Percentiles rank a stretch among this genome's conserved stretches.
phyloP scores from a whole-genome alignment of 2,113 vertebrate genomes.

The Rhinopithecus roxellana region DNA sequence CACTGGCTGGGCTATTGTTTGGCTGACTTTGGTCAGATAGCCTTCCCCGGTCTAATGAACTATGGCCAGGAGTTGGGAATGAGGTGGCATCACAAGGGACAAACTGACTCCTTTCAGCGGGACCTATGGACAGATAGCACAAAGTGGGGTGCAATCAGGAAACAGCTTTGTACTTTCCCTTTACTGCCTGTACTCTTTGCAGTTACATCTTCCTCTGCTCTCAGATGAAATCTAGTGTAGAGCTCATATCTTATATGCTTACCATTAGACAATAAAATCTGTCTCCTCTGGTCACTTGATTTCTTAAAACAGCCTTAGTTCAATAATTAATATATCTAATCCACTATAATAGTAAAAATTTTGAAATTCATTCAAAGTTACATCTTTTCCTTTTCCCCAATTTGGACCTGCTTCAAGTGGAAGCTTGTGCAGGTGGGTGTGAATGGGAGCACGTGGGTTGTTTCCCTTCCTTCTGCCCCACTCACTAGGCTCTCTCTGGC shows the following conservation, averaged over 20 bases:
- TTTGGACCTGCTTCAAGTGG: constrained; percentile 34
- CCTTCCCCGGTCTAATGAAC: not conserved
- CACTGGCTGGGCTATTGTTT: not conserved
- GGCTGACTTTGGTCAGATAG: not conserved
- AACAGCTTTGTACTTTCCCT: not conserved
- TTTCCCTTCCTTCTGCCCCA: not conserved
- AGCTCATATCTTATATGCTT: not conserved
- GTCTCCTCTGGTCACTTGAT: not conserved
- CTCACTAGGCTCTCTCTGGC: constrained; percentile 18
- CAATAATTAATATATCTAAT: constrained; percentile 2
- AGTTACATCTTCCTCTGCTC: not conserved
- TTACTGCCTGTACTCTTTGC: not conserved
- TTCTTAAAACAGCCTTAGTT: constrained; percentile 25
- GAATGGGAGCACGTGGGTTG: not conserved
- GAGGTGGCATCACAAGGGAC: not conserved
- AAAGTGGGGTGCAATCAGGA: not conserved
- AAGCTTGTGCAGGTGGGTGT: not conserved
- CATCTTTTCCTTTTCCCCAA: not conserved
- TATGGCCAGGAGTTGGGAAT: not conserved
- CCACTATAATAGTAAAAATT: constrained; percentile 27
- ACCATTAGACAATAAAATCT: constrained; percentile 49
- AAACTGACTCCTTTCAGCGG: not conserved
- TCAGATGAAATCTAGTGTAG: not conserved
- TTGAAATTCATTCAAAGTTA: constrained; percentile 47
- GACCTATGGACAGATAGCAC: not conserved